Evolutionary conservation across 2,113 vertebrate species (phyloP), one percentile per base, ranked within the genome.

Genomic region (Petromus typicus): DNA sequence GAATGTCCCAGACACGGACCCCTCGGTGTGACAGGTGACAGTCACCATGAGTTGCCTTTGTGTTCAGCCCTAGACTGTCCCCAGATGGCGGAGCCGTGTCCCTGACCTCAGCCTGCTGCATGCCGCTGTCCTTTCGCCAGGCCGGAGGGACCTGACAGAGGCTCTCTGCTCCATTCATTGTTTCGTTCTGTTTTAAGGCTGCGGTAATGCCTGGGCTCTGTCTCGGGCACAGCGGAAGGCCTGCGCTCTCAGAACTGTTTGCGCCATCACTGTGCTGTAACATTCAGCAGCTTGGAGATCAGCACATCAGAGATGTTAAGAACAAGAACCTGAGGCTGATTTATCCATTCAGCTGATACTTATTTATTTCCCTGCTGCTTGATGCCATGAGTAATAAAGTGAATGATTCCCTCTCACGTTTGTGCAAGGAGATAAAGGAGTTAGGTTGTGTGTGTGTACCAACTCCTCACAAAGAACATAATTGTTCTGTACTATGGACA

Each of bases 311-410:
- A 63, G 10, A 51, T 59, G 32, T 67, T 86, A 86, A 73, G 57
- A 51, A 93, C 37, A 43, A 81, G 13, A 94, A 40, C 67, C 3
- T 64, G 23, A 94, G 17, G 34, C 43, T 76, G n/a, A 67, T 63
- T 95, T 79, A 64, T 57, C 64, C 69, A 64, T 59, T 86, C 34
- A 88, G 30, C 88, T 67, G 32, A 14, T 75, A 91, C 87, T 80
- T 59, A 84, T 30, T 57, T 91, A 51, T 18, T 64, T 37, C 59
- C 57, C 43, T 94, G 40, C 61, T 78, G 64, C 45, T 48, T 69
- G 82, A n/a, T 90, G 32, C 37, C 84, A 80, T 30, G 59, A 40
- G n/a, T 86, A 63, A 79, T 32, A 17, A 67, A 67, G 71, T 78
- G 66, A 67, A 22, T n/a, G 84, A 40, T 12, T 75, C 17, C 45